Percentiles rank a stretch among this genome's conserved stretches.
Conservation (phyloP, 2,888 invertebrate species). For the Phania funesta region DNA sequence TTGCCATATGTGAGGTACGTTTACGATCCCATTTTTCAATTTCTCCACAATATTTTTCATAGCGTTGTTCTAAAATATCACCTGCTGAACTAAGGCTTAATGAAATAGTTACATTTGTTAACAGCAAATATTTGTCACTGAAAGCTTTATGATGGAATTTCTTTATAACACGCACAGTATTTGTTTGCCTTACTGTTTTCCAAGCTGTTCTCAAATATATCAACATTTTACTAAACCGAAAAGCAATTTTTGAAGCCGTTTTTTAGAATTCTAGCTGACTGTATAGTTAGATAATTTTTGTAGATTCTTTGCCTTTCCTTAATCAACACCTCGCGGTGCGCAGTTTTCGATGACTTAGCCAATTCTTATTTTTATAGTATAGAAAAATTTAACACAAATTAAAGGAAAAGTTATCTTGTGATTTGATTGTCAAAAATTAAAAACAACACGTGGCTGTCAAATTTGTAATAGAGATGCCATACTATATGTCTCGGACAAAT, state of each 20-base stretch:
- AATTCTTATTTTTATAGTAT: slow-evolving; percentile 1
- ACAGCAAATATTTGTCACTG: slow-evolving; percentile 85
- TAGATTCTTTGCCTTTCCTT: not conserved
- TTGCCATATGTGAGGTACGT: slow-evolving; percentile 88
- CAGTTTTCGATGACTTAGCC: slow-evolving; percentile 4
- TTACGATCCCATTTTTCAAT: slow-evolving; percentile 82
- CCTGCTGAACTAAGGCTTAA: slow-evolving; percentile 88
- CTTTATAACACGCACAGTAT: slow-evolving; percentile 60
- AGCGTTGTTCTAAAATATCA: slow-evolving; percentile 90
- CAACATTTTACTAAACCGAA: slow-evolving; percentile 34
- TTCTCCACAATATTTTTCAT: slow-evolving; percentile 84
- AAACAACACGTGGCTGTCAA: slow-evolving; percentile 26
- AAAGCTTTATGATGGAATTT: slow-evolving; percentile 81
- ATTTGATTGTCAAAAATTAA: slow-evolving; percentile 26
- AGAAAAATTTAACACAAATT: not conserved
- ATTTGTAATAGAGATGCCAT: not conserved
- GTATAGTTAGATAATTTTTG: slow-evolving; percentile 45
- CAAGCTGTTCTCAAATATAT: slow-evolving; percentile 40
- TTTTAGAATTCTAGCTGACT: not conserved
- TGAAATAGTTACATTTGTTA: slow-evolving; percentile 91
- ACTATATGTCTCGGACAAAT: too few species aligned
- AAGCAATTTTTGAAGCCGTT: not conserved
- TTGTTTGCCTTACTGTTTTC: slow-evolving; percentile 50
- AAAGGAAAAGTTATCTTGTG: not conserved
- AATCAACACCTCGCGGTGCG: slow-evolving; percentile 47